These are phyloP conservation scores for Stichopus horrens DNA, from an alignment of 53 echinoderm and acorn worm genomes.

Conservation along the genomic window DNA sequence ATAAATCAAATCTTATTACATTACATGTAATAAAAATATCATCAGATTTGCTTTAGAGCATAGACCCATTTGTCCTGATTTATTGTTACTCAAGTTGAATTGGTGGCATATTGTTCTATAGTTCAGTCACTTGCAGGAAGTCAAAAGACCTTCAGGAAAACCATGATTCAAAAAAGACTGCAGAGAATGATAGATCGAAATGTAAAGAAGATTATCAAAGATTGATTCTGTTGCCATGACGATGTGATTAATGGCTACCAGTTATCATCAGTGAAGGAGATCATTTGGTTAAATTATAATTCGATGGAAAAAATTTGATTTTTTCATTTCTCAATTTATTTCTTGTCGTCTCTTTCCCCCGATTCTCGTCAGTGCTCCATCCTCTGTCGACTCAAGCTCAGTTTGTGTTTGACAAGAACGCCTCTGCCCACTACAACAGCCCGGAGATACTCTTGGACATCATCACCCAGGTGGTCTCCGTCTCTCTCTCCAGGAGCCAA, in stretches of 20 bases:
- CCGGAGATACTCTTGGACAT: conserved; percentile 80
- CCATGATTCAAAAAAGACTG: no score
- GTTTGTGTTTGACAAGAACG: conserved; percentile 78
- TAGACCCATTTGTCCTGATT: no score
- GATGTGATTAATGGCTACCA: no score
- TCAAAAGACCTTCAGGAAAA: no score
- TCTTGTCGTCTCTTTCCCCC: not conserved
- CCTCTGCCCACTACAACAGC: conserved; percentile 59
- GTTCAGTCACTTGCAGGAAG: no score
- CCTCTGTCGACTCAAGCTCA: conserved; percentile 80
- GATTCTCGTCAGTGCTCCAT: conserved; percentile 62
- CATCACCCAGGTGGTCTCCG: conserved; percentile 70
- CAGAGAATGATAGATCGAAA: not conserved
- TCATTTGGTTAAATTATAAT: no score
- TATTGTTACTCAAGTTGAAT: no score
- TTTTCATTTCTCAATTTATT: not conserved
- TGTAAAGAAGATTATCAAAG: not conserved
- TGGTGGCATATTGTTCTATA: no score
- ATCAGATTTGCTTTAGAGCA: no score
- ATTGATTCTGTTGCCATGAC: not conserved
- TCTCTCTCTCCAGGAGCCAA: conserved; percentile 76
- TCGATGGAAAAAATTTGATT: not conserved
- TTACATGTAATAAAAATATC: no score
- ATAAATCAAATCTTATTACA: no score
- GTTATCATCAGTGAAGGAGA: no score